phyloP scores from a whole-genome alignment of 2,888 invertebrate species.

The Troides aeacus region DNA sequence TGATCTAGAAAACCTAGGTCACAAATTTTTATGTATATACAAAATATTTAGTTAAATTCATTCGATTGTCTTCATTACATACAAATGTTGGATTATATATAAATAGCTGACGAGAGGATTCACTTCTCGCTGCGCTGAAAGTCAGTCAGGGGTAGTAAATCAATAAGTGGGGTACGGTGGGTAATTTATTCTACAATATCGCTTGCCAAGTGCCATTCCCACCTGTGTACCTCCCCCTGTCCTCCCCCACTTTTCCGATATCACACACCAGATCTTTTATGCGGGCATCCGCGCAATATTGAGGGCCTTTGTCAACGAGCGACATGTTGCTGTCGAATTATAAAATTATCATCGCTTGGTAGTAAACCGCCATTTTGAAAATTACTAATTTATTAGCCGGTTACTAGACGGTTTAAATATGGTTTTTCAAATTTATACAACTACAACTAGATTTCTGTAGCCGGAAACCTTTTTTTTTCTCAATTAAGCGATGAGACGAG shows the following conservation, averaged over 20 bases:
- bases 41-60: too few species aligned
- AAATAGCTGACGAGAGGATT: conserved; percentile 14
- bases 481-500: too few species aligned
- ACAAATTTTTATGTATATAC: too few species aligned
- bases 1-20: too few species aligned
- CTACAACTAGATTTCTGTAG: too few species aligned
- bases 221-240: conserved; percentile 2
- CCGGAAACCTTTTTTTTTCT: too few species aligned
- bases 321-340: neutral
- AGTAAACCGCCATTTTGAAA: too few species aligned
- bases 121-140: conserved; percentile 8
- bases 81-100: neutral
- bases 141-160: conserved; percentile 16
- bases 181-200: conserved; percentile 24
- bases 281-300: conserved; percentile 18
- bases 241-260: neutral
- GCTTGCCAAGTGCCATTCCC: conserved; percentile 16
- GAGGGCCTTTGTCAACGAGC: neutral
- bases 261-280: conserved; percentile 21
- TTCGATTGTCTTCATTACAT: too few species aligned
- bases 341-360: neutral
- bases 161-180: conserved; percentile 15
- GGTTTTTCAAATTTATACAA: too few species aligned
- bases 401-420: too few species aligned
- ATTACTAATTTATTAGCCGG: too few species aligned